Base-by-base conservation (phyloP, 2,888 invertebrate species). In the Cheilosia vernalis region DNA sequence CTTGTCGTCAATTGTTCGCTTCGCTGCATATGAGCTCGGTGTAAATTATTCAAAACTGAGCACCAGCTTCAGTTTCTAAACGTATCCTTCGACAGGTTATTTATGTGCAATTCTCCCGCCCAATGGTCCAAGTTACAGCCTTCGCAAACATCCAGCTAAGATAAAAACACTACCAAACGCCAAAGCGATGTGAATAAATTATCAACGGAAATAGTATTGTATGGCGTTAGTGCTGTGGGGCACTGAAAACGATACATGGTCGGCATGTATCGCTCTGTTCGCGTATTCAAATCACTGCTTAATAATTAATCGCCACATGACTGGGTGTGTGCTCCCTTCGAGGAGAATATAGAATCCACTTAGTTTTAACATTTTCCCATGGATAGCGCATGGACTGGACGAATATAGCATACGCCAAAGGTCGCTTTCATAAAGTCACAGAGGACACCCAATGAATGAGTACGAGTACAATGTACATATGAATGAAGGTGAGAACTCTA, bases 251-350 rank as follows among this genome's bases (percentile, higher is more conserved):
- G 40, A 56, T 47, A 24, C 37, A 44, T 44, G 24, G 33, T 10
- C 56, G 58, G 49, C 47, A 51, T 53, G 21, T 49, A 17, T 40
- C 49, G 70, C 27, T 21, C 15, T 42, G 61, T 77, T 61, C 61
- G 49, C 47, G 42, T 56, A 78, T 69, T 69, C 56, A 78, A 78
- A 78, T 58, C 63, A 70, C 63, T 37, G 21, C n/a, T 78, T 30
- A 78, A 78, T 78, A 78, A 78, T 70, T 78, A 56, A 78, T 61
- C 61, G 55, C 40, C 27, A 51, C 64, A 56, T 42, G 55, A 58
- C 56, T 58, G 47, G 37, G 17, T 13, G 15, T 64, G 15, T 51
- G 51, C 61, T 7, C 44, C 44, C 40, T 61, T 60, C 40, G n/a
- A 51, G 40, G 17, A 37, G 33, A 47, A 37, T n/a, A 47, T 69